Evolutionary conservation across 1,140 invertebrate species (phyloP).

Genomic region (Bilobella aurantiaca): DNA sequence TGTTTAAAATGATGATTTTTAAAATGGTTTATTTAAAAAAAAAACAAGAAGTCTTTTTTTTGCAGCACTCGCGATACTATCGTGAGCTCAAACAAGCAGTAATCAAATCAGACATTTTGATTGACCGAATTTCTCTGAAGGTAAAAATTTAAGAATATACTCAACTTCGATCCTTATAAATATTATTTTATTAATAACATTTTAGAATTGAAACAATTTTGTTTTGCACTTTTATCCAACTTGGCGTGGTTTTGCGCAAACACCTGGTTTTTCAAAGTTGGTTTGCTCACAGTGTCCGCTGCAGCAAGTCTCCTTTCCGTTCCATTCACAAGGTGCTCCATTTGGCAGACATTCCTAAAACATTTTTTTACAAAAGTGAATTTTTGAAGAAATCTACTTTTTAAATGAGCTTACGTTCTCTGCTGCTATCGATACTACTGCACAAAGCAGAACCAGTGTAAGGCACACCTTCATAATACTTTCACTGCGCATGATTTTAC

Average conservation of each 20-base stretch:
- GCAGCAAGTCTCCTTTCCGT: not conserved
- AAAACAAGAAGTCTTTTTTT: too few species aligned
- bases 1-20: not conserved
- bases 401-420: too few species aligned
- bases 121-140: conserved; percentile 88
- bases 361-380: too few species aligned
- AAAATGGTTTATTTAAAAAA: too few species aligned
- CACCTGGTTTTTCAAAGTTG: not conserved
- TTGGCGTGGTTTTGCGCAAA: conserved; percentile 1
- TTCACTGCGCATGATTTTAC: too few species aligned
- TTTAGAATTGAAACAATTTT: not conserved
- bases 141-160: conserved; percentile 39
- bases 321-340: not conserved
- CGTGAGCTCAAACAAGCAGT: conserved; percentile 70
- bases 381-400: too few species aligned
- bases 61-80: conserved; percentile 70
- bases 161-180: not conserved
- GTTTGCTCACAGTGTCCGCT: conserved; percentile 4
- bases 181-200: not conserved
- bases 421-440: too few species aligned
- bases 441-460: too few species aligned
- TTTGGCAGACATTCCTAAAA: not conserved
- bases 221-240: not conserved
- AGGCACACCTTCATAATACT: too few species aligned
- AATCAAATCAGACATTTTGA: conserved; percentile 77